Evolutionary conservation across 2,113 vertebrate genomes (phyloP).

Genomic region (Sardina pilchardus): DNA sequence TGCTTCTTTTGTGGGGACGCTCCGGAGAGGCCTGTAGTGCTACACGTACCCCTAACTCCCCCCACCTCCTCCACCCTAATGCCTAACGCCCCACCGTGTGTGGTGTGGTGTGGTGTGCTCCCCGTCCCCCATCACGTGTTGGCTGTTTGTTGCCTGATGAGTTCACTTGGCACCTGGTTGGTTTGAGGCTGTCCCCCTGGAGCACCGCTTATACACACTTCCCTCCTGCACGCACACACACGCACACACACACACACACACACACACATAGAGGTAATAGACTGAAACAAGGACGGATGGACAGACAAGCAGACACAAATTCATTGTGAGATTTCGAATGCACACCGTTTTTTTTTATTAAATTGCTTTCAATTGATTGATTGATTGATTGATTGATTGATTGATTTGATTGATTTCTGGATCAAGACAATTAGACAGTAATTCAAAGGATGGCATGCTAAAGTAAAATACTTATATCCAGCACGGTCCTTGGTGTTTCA

Average conservation of each 20-base stretch:
- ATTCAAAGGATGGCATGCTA: too few species aligned
- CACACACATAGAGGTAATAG: neutral
- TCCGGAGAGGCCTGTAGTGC: neutral
- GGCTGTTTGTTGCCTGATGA: slow-evolving; percentile 30
- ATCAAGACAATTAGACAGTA: too few species aligned
- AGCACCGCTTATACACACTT: slow-evolving; percentile 25
- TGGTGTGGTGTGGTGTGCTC: neutral
- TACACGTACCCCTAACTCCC: neutral
- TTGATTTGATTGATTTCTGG: too few species aligned
- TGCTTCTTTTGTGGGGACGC: slow-evolving; percentile 3
- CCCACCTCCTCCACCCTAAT: neutral
- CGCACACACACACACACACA: neutral
- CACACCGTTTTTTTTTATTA: too few species aligned
- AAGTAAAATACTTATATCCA: too few species aligned
- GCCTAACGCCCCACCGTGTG: neutral
- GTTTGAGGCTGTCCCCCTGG: slow-evolving; percentile 23
- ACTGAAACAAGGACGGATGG: neutral
- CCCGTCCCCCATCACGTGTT: neutral
- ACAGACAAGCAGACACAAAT: neutral
- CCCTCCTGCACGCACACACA: neutral
- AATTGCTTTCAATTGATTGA: too few species aligned
- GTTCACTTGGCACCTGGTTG: slow-evolving; percentile 38
- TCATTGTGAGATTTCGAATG: neutral
- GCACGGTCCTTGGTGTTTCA: too few species aligned
- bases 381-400: too few species aligned